Conservation (phyloP, 1,140 invertebrate genomes). For the Drusus annulatus region DNA sequence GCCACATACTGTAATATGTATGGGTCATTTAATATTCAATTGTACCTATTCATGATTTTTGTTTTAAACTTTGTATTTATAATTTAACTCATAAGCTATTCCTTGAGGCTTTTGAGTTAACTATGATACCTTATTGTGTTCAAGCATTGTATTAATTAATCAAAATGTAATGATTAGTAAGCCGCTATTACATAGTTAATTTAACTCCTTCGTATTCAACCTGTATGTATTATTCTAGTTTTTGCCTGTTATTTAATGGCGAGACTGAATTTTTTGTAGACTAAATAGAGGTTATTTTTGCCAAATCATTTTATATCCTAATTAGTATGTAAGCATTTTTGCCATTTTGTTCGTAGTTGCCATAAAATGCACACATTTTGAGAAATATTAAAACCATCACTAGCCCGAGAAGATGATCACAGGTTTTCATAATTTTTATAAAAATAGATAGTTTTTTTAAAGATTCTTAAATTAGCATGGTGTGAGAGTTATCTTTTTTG, state of each 20-base stretch:
- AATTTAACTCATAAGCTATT: too few relatives aligned
- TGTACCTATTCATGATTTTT: too few relatives aligned
- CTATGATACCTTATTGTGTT: neutral
- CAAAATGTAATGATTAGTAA: neutral
- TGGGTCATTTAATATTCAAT: too few relatives aligned
- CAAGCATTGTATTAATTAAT: neutral
- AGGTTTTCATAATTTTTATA: constrained; percentile 21
- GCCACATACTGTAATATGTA: too few relatives aligned
- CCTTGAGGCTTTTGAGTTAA: too few relatives aligned
- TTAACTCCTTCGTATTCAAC: neutral
- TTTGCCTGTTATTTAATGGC: neutral
- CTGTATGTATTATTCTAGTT: constrained; percentile 11
- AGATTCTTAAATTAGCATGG: too few relatives aligned
- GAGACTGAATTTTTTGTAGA: constrained; percentile 39
- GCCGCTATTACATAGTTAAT: neutral
- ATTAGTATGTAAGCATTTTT: constrained; percentile 34
- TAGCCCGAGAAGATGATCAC: neutral
- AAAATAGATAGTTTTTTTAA: neutral
- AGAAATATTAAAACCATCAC: neutral
- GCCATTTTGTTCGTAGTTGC: constrained; percentile 59
- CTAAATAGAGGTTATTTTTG: constrained; percentile 29
- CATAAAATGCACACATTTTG: constrained; percentile 46
- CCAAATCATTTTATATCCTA: constrained; percentile 38
- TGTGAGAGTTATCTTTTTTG: too few relatives aligned
- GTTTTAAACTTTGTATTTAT: too few relatives aligned